These are phyloP conservation scores for Papilio helenus DNA, from an alignment of 1,140 invertebrate genomes.

Conservation along the genomic window DNA sequence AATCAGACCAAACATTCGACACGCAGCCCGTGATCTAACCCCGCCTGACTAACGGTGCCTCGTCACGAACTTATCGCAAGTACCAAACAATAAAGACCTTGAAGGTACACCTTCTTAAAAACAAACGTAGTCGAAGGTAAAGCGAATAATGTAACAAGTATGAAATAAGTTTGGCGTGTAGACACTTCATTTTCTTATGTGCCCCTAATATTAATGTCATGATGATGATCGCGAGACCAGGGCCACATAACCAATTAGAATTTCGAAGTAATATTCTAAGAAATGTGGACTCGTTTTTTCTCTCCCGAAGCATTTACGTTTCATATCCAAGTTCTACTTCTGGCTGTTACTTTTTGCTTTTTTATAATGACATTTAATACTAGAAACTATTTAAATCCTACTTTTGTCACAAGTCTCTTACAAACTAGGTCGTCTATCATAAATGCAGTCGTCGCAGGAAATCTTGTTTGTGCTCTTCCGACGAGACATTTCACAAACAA, in stretches of 20 bases:
- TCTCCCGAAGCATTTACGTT: no score
- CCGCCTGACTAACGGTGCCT: neutral
- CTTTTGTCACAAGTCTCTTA: no score
- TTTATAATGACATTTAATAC: no score
- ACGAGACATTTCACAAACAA: slow-evolving; percentile 1
- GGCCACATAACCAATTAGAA: no score
- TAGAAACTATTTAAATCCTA: no score
- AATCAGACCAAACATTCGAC: neutral
- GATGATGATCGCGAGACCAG: neutral
- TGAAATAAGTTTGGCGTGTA: neutral
- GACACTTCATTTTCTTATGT: neutral
- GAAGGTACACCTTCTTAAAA: neutral
- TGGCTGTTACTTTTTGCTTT: no score
- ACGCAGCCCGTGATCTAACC: neutral
- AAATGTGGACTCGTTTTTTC: no score
- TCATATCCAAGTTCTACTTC: no score
- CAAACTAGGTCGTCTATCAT: slow-evolving; percentile 1
- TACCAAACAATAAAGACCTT: neutral
- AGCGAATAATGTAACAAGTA: neutral
- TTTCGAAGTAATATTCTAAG: no score
- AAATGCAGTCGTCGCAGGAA: neutral
- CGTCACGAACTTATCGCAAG: slow-evolving; percentile 4
- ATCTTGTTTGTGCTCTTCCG: slow-evolving; percentile 6
- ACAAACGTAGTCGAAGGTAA: neutral
- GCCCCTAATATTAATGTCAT: neutral